A percentile compares a stretch with the other conserved stretches of the same genome.
Evolutionary conservation across 2,888 invertebrate genomes (phyloP).

Genomic region (Argyresthia goedartella): DNA sequence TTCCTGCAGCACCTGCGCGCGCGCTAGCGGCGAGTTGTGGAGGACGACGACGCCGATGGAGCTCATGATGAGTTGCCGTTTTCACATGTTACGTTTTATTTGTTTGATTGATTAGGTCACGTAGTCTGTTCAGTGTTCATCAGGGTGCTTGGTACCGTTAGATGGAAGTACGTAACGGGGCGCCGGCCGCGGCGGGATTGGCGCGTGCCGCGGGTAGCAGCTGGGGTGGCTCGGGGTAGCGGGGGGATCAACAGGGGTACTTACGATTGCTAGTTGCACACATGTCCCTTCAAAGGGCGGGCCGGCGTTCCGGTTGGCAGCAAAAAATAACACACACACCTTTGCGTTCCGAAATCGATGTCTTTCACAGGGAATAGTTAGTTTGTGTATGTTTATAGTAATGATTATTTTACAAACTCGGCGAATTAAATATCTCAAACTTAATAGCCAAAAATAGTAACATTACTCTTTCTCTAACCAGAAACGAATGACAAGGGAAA

Average conservation of each 20-base stretch:
- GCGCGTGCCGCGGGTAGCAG: constrained; percentile 65
- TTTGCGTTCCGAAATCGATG: neutral
- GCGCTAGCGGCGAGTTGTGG: constrained; percentile 70
- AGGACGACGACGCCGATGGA: constrained; percentile 71
- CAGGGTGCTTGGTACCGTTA: constrained; percentile 22
- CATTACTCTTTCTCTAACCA: no score
- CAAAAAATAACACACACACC: constrained; percentile 11
- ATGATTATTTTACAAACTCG: neutral
- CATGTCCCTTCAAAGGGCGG: constrained; percentile 63
- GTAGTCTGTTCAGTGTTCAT: constrained; percentile 13
- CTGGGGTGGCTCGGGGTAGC: constrained; percentile 44
- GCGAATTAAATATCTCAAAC: constrained; percentile 2
- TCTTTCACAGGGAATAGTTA: constrained; percentile 3
- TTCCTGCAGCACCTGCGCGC: constrained; percentile 76
- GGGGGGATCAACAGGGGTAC: constrained; percentile 69
- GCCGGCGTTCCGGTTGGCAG: constrained; percentile 34
- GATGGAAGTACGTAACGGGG: constrained; percentile 46
- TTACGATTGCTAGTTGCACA: constrained; percentile 68
- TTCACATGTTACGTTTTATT: constrained; percentile 52
- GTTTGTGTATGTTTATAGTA: no score
- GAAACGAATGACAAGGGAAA: no score
- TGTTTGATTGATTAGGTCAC: constrained; percentile 36
- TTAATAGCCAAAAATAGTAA: no score
- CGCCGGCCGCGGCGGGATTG: constrained; percentile 63
- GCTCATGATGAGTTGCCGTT: constrained; percentile 58